Base-by-base conservation (phyloP, 2,888 invertebrate genomes). In the Tuta absoluta region DNA sequence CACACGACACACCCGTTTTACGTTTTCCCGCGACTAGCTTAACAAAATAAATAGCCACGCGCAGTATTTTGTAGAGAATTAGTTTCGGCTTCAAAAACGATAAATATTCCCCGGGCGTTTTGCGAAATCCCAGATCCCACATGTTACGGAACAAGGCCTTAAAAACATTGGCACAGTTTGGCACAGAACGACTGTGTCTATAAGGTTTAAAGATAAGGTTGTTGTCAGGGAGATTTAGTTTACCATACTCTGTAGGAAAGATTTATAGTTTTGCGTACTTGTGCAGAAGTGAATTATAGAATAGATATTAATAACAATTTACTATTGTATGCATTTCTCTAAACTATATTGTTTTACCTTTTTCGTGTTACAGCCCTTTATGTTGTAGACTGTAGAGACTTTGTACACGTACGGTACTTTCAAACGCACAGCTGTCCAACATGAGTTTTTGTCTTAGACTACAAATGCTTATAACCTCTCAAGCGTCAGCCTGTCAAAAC, bases 141-240 rank as follows among this genome's bases (percentile, higher is more conserved):
- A n/a, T 17, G 49, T 17, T 33, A 28, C 38, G 48, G 49, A 21
- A 17, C 61, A 19, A 12, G 45, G 61, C 51, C 61, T 41, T 51
- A 64, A 66, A 66, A 64, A 66, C 66, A 78, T 81, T 41, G 14
- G 53, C 24, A 21, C 53, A 24, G 24, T 56, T 77, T 79, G 78
- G 75, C 72, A 74, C 70, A 61, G 68, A 66, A 65, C 65, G 65
- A 28, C 62, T 67, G 69, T 75, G 76, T 74, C 66, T 69, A 77
- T 81, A 75, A 68, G 69, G 65, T 65, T 67, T 68, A 72, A 80
- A 81, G 81, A 81, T 82, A 79, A 73, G 72, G 72, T 73, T 66
- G 65, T 70, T 68, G 73, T 71, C 69, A 65, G 70, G 68, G 70
- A 75, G 71, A 76, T 78, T 78, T 75, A 73, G 71, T 75, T 75